Percentiles rank a stretch among this genome's conserved stretches.
phyloP scores from a whole-genome alignment of 2,113 vertebrate genomes.

The Pelvicachromis taeniatus region DNA sequence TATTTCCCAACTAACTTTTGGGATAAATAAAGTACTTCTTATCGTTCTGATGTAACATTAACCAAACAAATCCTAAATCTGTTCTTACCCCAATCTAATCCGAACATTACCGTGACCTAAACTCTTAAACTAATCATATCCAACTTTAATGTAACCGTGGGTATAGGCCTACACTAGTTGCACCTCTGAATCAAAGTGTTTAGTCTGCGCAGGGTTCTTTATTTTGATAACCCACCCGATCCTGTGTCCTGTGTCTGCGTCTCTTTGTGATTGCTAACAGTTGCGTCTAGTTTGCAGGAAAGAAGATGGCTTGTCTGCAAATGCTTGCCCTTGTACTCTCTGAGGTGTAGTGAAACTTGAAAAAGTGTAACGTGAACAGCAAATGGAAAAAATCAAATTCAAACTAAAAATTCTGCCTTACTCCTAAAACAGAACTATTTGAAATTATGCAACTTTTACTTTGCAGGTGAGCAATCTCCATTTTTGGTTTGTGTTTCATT shows the following conservation, averaged over 20 bases:
- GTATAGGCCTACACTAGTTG: not conserved
- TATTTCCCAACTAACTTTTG: not conserved
- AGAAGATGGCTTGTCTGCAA: not conserved
- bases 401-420: not conserved
- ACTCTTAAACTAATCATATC: not conserved
- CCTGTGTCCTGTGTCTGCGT: not conserved
- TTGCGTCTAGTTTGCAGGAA: not conserved
- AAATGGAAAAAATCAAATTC: not conserved
- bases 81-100: not conserved
- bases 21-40: not conserved
- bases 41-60: not conserved
- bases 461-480: not conserved
- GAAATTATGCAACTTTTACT: not conserved
- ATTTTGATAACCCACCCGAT: not conserved
- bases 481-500: not conserved
- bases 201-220: not conserved
- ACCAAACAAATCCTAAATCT: not conserved
- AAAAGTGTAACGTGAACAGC: not conserved
- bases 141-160: not conserved
- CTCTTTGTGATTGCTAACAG: not conserved
- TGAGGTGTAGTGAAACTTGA: not conserved
- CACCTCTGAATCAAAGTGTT: not conserved
- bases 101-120: not conserved
- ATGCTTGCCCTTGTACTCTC: not conserved
- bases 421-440: not conserved